A percentile compares a stretch with the other conserved stretches of the same genome.
These are phyloP conservation scores for Alethe diademata DNA, from an alignment of 2,113 vertebrate species.

Conservation along the genomic window DNA sequence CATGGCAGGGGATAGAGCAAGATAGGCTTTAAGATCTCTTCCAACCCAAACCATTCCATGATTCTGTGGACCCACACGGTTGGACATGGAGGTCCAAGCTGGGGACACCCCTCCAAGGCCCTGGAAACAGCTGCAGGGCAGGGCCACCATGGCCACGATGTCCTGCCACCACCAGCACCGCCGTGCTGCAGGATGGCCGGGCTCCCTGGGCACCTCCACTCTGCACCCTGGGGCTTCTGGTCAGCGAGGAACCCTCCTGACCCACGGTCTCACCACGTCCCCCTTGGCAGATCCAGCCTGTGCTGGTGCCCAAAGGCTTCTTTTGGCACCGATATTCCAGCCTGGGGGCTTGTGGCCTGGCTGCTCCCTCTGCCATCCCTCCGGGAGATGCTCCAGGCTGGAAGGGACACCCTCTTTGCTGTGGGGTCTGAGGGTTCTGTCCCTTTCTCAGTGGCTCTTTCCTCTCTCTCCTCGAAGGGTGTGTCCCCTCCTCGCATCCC, in stretches of 20 bases:
- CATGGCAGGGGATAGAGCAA: neutral
- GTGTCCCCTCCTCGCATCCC: neutral
- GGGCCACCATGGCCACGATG: neutral
- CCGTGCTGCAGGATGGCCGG: rapidly evolving
- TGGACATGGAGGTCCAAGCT: neutral
- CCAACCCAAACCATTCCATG: neutral
- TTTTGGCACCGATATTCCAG: neutral
- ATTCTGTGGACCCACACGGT: rapidly evolving
- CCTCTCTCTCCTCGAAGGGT: rapidly evolving
- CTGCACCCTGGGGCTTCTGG: neutral
- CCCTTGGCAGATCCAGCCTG: neutral
- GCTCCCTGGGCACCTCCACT: neutral
- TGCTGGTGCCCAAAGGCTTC: too few relatives aligned
- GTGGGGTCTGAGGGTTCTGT: neutral
- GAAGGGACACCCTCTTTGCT: neutral
- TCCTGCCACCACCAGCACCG: neutral
- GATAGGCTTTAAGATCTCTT: neutral
- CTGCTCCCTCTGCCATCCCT: neutral
- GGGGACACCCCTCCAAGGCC: neutral
- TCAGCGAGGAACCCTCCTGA: neutral
- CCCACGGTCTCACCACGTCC: rapidly evolving
- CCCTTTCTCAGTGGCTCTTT: neutral
- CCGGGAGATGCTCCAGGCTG: neutral
- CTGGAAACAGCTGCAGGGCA: neutral
- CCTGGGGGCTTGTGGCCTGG: neutral